Base-by-base conservation (phyloP, 1,140 invertebrate species). In the Monomorium pharaonis region DNA sequence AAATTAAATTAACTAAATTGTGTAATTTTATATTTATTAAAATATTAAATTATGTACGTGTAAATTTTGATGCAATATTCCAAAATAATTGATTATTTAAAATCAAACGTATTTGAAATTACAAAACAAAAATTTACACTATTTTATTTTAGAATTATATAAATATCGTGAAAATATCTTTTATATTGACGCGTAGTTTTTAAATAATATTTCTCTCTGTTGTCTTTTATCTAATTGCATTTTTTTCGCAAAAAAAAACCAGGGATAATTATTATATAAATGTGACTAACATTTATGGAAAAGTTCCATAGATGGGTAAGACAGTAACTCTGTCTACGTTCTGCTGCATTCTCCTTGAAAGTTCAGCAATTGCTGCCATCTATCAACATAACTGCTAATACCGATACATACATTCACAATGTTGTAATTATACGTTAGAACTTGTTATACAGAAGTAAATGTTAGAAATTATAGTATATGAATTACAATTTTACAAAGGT, bases 301-400 rank as follows among this genome's bases (percentile, higher is more conserved):
- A n/a, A 30, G 5, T 30, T 37, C 2, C 12, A n/a, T 51, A n/a
- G 1, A 76, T 21, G 4, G 42, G 44, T 76, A 62, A 76, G 10
- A 63, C 47, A 44, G 58, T 63, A 49, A 51, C 18, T 44, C 56
- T 62, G 16, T n/a, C 16, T 62, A 18, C 24, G 51, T 44, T 54
- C 44, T 80, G 3, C 27, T 54, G 10, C 30, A 69, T 67, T 78
- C 12, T n/a, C 24, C 9, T 65, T 37, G 76, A 80, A 37, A 33
- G 58, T 77, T 77, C 56, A 77, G 72, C 30, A 76, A 77, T 77
- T 77, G 56, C 56, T 76, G 74, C 74, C 56, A 76, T 51, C 76
- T 78, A 27, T 67, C 27, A 78, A 21, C 14, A 24, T 51, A n/a
- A 24, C n/a, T 24, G 16, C 14, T 33, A 27, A 51, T 14, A 2